These are phyloP conservation scores for Callocephalon fimbriatum DNA, from an alignment of 2,113 vertebrate genomes.

Conservation along the genomic window DNA sequence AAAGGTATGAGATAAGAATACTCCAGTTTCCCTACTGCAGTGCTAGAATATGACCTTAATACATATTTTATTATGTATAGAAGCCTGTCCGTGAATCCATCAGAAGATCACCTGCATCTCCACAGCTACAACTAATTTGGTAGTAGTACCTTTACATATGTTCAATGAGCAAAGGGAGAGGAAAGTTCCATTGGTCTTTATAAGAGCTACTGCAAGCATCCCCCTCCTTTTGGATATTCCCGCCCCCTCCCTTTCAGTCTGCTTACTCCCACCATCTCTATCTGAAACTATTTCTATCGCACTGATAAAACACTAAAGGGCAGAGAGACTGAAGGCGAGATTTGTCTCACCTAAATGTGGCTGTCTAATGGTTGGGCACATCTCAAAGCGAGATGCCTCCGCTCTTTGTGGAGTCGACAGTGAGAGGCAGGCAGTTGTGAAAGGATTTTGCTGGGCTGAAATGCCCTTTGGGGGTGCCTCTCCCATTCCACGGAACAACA, in stretches of 20 bases:
- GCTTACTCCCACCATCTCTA: background rate
- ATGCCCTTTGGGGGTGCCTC: background rate
- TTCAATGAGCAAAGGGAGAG: background rate
- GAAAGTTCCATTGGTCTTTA: background rate
- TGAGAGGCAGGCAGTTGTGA: background rate
- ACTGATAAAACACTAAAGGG: background rate
- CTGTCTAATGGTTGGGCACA: background rate
- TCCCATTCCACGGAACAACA: background rate
- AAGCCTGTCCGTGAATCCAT: slow-evolving; percentile 27
- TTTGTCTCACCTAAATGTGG: background rate
- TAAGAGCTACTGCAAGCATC: background rate
- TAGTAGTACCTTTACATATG: background rate
- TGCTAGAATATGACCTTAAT: slow-evolving; percentile 78
- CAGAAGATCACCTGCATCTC: slow-evolving; percentile 21
- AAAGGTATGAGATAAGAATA: slow-evolving; percentile 74
- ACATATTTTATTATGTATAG: slow-evolving; percentile 81
- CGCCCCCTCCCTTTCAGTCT: background rate
- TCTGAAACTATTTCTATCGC: slow-evolving; percentile 25
- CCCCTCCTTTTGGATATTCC: background rate
- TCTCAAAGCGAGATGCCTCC: background rate
- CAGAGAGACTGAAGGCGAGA: background rate
- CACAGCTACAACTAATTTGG: background rate
- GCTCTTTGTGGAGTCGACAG: background rate
- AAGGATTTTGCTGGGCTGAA: background rate
- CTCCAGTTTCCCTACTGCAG: slow-evolving; percentile 62